Evolutionary conservation across 2,888 invertebrate genomes (phyloP), one percentile per base, ranked within the genome.

Genomic region (Synanthedon myopaeformis): DNA sequence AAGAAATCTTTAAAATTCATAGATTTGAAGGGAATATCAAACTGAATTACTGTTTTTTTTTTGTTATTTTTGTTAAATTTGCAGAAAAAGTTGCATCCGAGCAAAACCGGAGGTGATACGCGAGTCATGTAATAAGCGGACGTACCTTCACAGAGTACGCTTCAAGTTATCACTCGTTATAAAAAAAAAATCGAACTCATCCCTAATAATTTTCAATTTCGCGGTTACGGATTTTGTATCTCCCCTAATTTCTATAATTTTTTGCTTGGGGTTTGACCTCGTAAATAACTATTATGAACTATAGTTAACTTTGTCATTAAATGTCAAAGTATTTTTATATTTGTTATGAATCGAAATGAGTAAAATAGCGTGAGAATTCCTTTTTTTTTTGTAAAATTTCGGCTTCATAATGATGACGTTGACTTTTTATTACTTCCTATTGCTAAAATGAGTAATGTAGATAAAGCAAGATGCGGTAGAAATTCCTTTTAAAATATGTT

Each of bases 251-350:
- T 51, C 41, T 55, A 60, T 54, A 54, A 51, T 57, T 63, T 66
- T 74, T 72, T 67, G 65, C 67, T 53, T 64, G 64, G 70, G 72
- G 72, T 66, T 74, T 72, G 69, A 70, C 63, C 71, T 68, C 69
- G 69, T 73, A 72, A 76, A 72, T 58, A 56, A 55, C 51, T 57
- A 53, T 55, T 57, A 45, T 61, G 60, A 71, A 67, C 63, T 61
- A 72, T 73, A 69, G 74, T 69, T 72, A 65, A 68, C 69, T 79
- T 76, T 73, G 77, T 80, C 78, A 81, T 79, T 80, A 76, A 71
- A 74, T 76, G 82, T 85, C 85, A 84, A 83, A 85, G 68, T 81
- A 80, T 84, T 83, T n/a, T 82, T 81, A 81, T 76, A 73, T 74
- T 80, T 69, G 19, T 70, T 70, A 79, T 81, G 74, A 74, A 79